Percentiles rank a stretch among this genome's conserved stretches.
These are phyloP conservation scores for Drosophila paramelanica DNA, from an alignment of 2,888 invertebrate genomes.

Conservation along the genomic window DNA sequence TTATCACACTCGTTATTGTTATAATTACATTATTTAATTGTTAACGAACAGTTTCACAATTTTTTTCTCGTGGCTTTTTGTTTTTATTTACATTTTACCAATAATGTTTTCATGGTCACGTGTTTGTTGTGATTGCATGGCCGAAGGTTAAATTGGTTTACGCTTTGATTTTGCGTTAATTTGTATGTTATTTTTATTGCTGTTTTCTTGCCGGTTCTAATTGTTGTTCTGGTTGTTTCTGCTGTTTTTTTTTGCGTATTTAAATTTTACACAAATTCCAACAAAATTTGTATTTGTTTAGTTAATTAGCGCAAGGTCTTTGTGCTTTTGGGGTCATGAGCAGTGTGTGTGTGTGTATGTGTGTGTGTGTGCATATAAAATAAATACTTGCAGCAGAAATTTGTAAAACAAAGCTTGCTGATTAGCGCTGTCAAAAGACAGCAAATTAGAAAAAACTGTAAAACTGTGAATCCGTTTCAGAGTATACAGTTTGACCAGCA, in stretches of 20 bases:
- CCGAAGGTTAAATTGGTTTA: slow-evolving; percentile 70
- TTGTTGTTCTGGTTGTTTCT: slow-evolving; percentile 37
- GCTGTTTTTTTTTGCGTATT: neutral
- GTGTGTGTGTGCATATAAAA: neutral
- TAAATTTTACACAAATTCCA: slow-evolving; percentile 17
- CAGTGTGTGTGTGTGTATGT: neutral
- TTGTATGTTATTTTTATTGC: slow-evolving; percentile 46
- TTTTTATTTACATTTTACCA: slow-evolving; percentile 14
- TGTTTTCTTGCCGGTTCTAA: slow-evolving; percentile 39
- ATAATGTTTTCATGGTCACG: slow-evolving; percentile 56
- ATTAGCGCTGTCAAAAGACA: slow-evolving; percentile 22
- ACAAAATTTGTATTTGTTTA: slow-evolving; percentile 17
- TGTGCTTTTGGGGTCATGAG: slow-evolving; percentile 24
- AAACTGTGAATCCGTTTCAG: slow-evolving; percentile 1
- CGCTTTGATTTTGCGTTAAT: slow-evolving; percentile 74
- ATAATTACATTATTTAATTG: slow-evolving; percentile 38
- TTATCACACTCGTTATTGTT: slow-evolving; percentile 2
- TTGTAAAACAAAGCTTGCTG: neutral
- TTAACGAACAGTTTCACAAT: slow-evolving; percentile 27
- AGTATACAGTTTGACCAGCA: slow-evolving; percentile 1
- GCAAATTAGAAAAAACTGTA: slow-evolving; percentile 14
- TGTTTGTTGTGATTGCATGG: slow-evolving; percentile 58
- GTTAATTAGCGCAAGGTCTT: slow-evolving; percentile 25
- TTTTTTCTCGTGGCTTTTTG: slow-evolving; percentile 11
- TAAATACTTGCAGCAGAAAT: slow-evolving; percentile 1